Conservation (phyloP, 2,888 invertebrate genomes). For the Heterodera filipjevi region DNA sequence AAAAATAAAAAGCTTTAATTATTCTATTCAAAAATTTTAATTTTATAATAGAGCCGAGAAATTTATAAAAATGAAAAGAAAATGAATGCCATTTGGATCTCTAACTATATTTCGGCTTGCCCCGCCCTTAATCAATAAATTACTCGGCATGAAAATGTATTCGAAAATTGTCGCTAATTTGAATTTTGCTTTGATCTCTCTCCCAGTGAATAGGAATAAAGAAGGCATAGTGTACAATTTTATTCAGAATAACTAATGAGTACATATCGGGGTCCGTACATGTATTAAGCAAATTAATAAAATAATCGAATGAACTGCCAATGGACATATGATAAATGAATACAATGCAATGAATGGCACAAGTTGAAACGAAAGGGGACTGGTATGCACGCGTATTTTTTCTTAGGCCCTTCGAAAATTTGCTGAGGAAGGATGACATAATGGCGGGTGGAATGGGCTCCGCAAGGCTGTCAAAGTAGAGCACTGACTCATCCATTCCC, state of each 20-base stretch:
- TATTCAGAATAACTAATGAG: neutral
- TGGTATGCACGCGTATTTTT: neutral
- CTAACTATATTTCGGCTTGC: too few species aligned
- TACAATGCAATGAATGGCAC: constrained; percentile 18
- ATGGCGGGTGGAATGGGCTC: neutral
- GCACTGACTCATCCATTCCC: neutral
- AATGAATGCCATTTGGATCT: too few species aligned
- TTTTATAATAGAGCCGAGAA: too few species aligned
- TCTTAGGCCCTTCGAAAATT: constrained; percentile 3
- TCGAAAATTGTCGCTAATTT: too few species aligned
- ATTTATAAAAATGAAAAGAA: too few species aligned
- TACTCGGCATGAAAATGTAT: too few species aligned
- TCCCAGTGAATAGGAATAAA: too few species aligned
- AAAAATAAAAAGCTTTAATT: neutral
- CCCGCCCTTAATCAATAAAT: too few species aligned
- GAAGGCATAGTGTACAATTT: too few species aligned
- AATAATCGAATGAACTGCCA: neutral
- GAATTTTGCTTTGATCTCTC: too few species aligned
- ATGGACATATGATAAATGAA: constrained; percentile 1
- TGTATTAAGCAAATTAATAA: constrained; percentile 12
- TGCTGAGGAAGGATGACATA: constrained; percentile 1
- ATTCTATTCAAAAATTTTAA: constrained; percentile 10
- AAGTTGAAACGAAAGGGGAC: neutral
- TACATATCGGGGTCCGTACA: constrained; percentile 9
- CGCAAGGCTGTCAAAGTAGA: constrained; percentile 25